These are phyloP conservation scores for Blastobasis lacticolella DNA, from an alignment of 2,888 invertebrate genomes.

Conservation along the genomic window DNA sequence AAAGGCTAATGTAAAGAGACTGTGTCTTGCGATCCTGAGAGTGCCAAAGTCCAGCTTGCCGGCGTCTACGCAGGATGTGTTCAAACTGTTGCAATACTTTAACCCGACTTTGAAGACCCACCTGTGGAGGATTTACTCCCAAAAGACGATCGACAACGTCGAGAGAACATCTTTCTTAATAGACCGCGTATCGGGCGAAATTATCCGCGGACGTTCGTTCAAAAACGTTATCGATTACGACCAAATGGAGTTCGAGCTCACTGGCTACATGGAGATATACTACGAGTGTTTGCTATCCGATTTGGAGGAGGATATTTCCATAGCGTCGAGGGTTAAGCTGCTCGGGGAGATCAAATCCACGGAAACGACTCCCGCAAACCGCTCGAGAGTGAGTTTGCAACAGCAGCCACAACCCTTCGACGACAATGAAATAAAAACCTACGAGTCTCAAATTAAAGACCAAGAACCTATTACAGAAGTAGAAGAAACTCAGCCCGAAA, in stretches of 20 bases:
- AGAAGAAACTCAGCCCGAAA: slow-evolving; percentile 4
- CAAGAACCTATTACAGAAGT: slow-evolving; percentile 8
- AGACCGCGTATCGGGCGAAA: slow-evolving; percentile 54
- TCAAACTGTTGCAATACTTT: slow-evolving; percentile 59
- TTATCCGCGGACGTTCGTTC: slow-evolving; percentile 51
- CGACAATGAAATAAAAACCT: slow-evolving; percentile 6
- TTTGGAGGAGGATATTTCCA: slow-evolving; percentile 44
- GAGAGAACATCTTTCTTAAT: slow-evolving; percentile 52
- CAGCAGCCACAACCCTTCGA: slow-evolving; percentile 10
- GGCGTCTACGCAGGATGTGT: slow-evolving; percentile 47
- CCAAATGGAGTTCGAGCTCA: slow-evolving; percentile 60
- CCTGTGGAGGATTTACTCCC: slow-evolving; percentile 52
- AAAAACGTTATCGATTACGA: slow-evolving; percentile 59
- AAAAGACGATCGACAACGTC: slow-evolving; percentile 35
- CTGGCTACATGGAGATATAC: slow-evolving; percentile 55
- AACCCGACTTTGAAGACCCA: slow-evolving; percentile 51
- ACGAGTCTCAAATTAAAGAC: slow-evolving; percentile 3
- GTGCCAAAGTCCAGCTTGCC: slow-evolving; percentile 52
- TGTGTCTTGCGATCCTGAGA: slow-evolving; percentile 52
- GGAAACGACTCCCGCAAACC: slow-evolving; percentile 34
- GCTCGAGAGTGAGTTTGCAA: slow-evolving; percentile 23
- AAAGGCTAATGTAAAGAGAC: slow-evolving; percentile 46
- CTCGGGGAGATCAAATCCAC: slow-evolving; percentile 43
- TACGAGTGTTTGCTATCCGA: slow-evolving; percentile 47
- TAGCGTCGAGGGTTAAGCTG: slow-evolving; percentile 52